Conservation (phyloP, 2,888 invertebrate genomes). For the Lysandra coridon region DNA sequence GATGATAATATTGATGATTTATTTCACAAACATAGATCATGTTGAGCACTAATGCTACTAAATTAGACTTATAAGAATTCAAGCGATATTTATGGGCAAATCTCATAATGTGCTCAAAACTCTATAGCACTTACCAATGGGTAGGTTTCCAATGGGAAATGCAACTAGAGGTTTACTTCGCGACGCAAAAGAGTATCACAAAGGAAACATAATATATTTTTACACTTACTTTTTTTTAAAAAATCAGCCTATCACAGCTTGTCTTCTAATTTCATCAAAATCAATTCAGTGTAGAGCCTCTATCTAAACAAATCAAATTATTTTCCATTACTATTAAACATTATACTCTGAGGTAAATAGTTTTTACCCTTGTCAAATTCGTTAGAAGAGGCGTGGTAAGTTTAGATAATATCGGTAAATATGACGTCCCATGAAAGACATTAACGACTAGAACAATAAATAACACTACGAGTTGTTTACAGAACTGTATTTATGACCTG, state of each 20-base stretch:
- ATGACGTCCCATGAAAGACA: not conserved
- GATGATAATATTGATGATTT: not conserved
- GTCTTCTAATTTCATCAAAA: no score
- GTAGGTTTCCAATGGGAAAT: no score
- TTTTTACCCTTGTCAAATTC: no score
- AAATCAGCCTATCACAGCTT: no score
- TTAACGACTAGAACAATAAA: not conserved
- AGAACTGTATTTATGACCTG: not conserved
- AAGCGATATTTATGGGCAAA: not conserved
- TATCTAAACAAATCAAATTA: no score
- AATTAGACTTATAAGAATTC: not conserved
- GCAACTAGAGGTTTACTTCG: not conserved
- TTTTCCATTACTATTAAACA: no score
- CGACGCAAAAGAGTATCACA: not conserved
- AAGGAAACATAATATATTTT: no score
- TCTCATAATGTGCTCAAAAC: not conserved
- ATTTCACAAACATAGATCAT: not conserved
- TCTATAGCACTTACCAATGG: no score
- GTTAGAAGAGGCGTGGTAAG: no score
- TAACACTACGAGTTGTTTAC: not conserved
- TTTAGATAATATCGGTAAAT: not conserved
- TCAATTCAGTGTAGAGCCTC: no score
- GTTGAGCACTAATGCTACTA: not conserved
- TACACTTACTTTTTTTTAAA: no score
- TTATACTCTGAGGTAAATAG: no score